A percentile compares a stretch with the other conserved stretches of the same genome.
These are phyloP conservation scores for Tetrapedia diversipes DNA, from an alignment of 2,888 invertebrate genomes.

Conservation along the genomic window DNA sequence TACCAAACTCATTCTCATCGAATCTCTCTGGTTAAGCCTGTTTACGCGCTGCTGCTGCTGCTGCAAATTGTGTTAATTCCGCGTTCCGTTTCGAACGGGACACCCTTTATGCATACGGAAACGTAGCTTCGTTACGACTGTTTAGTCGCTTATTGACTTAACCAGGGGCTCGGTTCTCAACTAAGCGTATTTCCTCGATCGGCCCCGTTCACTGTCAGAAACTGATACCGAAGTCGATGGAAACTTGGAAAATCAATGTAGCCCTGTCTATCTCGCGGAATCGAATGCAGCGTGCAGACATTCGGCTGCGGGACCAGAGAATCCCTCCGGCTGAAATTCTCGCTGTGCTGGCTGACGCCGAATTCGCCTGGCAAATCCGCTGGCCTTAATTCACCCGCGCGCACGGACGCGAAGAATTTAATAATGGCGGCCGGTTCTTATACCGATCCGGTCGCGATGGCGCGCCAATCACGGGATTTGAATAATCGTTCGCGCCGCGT, in stretches of 20 bases:
- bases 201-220: constrained; percentile 33
- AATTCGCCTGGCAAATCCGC: constrained; percentile 50
- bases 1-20: no score
- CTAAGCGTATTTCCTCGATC: constrained; percentile 7
- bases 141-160: constrained; percentile 32
- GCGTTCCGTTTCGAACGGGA: no score
- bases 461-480: constrained; percentile 8
- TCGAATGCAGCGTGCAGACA: constrained; percentile 28
- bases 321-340: constrained; percentile 31
- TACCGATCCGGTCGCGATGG: not conserved
- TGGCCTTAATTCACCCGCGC: constrained; percentile 57
- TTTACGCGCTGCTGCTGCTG: no score
- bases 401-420: constrained; percentile 40
- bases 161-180: constrained; percentile 18
- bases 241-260: constrained; percentile 50
- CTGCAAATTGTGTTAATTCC: no score
- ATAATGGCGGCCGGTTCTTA: constrained; percentile 39
- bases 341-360: constrained; percentile 31
- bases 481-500: not conserved
- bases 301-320: constrained; percentile 31
- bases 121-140: constrained; percentile 9
- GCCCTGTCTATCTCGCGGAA: constrained; percentile 30
- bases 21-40: no score
- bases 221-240: constrained; percentile 52
- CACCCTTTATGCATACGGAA: no score